phyloP scores from a whole-genome alignment of 2,888 invertebrate species.

The Luperina nickerlii region DNA sequence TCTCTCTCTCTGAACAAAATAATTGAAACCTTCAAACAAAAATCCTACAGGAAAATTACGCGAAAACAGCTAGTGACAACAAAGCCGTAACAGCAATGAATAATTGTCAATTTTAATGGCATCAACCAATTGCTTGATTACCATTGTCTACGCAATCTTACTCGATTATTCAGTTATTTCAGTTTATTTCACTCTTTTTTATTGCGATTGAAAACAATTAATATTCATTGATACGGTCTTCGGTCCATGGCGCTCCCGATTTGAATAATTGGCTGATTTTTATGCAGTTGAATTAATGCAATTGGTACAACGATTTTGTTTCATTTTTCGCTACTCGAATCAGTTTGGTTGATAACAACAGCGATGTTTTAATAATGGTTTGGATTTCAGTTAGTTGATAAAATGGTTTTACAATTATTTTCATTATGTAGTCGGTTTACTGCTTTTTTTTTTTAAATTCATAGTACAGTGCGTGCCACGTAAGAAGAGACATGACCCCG shows the following conservation, averaged over 20 bases:
- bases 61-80: neutral
- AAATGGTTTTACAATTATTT: neutral
- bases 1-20: neutral
- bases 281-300: constrained; percentile 89
- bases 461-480: no score
- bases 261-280: constrained; percentile 90
- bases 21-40: neutral
- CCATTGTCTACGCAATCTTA: constrained; percentile 66
- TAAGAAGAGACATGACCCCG: no score
- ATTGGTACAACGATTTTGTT: constrained; percentile 85
- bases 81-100: constrained; percentile 14
- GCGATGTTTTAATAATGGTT: constrained; percentile 28
- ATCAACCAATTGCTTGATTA: constrained; percentile 64
- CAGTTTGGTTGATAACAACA: constrained; percentile 62
- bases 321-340: constrained; percentile 76
- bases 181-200: constrained; percentile 74
- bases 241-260: constrained; percentile 83
- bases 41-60: neutral
- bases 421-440: neutral
- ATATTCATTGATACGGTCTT: constrained; percentile 88
- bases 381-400: constrained; percentile 25
- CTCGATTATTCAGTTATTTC: constrained; percentile 72
- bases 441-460: neutral
- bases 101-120: constrained; percentile 35
- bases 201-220: constrained; percentile 84